A percentile compares a stretch with the other conserved stretches of the same genome.
These are phyloP conservation scores for Grantiella picta DNA, from an alignment of 2,113 vertebrate genomes.

Conservation along the genomic window DNA sequence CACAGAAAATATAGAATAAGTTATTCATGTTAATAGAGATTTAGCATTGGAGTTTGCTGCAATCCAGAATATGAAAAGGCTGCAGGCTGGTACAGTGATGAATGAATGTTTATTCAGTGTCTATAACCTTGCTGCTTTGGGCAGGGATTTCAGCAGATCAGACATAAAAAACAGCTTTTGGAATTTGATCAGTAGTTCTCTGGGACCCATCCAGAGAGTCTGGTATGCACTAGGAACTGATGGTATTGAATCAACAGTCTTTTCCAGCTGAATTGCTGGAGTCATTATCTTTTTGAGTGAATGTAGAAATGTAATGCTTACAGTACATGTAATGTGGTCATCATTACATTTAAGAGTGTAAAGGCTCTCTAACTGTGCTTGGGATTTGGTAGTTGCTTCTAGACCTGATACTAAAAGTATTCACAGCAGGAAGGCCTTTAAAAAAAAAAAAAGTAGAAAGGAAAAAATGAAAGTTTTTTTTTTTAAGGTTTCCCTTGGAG, in stretches of 20 bases:
- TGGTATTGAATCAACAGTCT: background rate
- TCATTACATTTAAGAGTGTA: background rate
- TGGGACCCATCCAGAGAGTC: background rate
- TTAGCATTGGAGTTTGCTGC: background rate
- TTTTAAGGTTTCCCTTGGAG: background rate
- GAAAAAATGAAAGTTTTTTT: background rate
- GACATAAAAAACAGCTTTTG: background rate
- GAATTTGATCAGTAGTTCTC: background rate
- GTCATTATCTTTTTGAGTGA: accelerated
- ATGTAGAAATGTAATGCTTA: background rate
- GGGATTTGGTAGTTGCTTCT: background rate
- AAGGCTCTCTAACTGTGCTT: background rate
- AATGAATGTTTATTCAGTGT: background rate
- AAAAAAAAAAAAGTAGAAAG: background rate
- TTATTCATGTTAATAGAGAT: background rate
- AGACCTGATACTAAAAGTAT: background rate
- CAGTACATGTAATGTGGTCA: background rate
- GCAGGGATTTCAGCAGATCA: background rate
- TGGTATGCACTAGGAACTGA: background rate
- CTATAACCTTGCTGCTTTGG: background rate
- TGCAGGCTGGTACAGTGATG: background rate
- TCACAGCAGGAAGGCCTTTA: background rate
- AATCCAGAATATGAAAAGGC: background rate
- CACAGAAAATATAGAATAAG: background rate
- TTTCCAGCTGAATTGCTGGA: background rate